phyloP scores from a whole-genome alignment of 1,140 invertebrate genomes.

The Heliothis virescens region DNA sequence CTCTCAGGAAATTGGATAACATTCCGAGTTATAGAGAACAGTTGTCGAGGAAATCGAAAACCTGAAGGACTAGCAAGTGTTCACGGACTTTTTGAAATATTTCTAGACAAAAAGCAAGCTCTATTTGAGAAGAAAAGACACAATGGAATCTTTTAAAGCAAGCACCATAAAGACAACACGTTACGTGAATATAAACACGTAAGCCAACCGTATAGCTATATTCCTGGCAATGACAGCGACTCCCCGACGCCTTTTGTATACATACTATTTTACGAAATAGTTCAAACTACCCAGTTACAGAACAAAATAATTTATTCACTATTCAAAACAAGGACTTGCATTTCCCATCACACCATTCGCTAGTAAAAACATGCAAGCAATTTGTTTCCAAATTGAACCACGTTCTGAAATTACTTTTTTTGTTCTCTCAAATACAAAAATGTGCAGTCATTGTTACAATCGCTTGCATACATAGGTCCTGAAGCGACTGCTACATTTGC shows the following conservation, averaged over 20 bases:
- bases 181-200: constrained; percentile 11
- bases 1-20: constrained; percentile 61
- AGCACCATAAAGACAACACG: not conserved
- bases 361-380: constrained; percentile 27
- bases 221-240: constrained; percentile 2
- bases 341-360: constrained; percentile 19
- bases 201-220: constrained; percentile 16
- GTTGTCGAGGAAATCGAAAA: constrained; percentile 56
- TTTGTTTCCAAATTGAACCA: constrained; percentile 15
- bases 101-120: constrained; percentile 1
- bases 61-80: constrained; percentile 46
- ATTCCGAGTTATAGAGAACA: constrained; percentile 45
- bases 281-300: constrained; percentile 21
- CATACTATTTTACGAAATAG: constrained; percentile 10
- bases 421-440: constrained; percentile 24
- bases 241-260: not conserved
- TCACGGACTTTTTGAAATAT: constrained; percentile 38
- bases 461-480: constrained; percentile 51
- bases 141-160: constrained; percentile 14
- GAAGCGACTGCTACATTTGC: constrained; percentile 61
- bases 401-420: constrained; percentile 8
- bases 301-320: constrained; percentile 33
- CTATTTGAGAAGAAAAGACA: constrained; percentile 2
- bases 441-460: constrained; percentile 36
- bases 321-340: not conserved